These are phyloP conservation scores for Cacoxenus indagator DNA, from an alignment of 2,888 invertebrate species.

Conservation along the genomic window DNA sequence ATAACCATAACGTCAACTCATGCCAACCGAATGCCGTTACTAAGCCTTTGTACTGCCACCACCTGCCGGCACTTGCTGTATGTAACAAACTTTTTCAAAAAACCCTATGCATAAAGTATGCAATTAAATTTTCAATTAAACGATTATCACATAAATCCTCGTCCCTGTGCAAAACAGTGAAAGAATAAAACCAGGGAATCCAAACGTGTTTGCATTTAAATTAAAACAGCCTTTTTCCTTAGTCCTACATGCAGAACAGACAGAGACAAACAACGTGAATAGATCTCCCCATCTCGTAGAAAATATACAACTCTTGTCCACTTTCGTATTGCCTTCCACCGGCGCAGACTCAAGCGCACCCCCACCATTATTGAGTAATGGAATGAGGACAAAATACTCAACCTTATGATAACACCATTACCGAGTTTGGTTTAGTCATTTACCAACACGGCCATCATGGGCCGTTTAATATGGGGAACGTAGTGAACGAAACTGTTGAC, in stretches of 20 bases:
- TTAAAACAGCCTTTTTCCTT: constrained; percentile 69
- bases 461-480: constrained; percentile 47
- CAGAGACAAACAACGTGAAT: constrained; percentile 11
- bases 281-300: too few relatives aligned
- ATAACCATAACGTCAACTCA: constrained; percentile 1
- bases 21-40: constrained; percentile 23
- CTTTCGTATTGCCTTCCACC: too few relatives aligned
- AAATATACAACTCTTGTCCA: constrained; percentile 1
- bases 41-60: constrained; percentile 35
- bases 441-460: constrained; percentile 17
- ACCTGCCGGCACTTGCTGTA: too few relatives aligned
- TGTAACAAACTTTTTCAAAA: constrained; percentile 42
- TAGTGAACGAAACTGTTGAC: constrained; percentile 38
- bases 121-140: constrained; percentile 70
- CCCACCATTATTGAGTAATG: too few relatives aligned
- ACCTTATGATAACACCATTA: constrained; percentile 62
- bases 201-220: constrained; percentile 69
- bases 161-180: background rate
- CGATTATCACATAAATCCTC: constrained; percentile 69
- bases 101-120: constrained; percentile 67
- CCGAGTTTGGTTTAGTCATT: constrained; percentile 29
- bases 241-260: background rate
- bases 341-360: too few relatives aligned
- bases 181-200: constrained; percentile 37
- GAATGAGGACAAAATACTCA: too few relatives aligned